Base-by-base conservation (phyloP, 2,113 vertebrate species). In the Carassius carassius region DNA sequence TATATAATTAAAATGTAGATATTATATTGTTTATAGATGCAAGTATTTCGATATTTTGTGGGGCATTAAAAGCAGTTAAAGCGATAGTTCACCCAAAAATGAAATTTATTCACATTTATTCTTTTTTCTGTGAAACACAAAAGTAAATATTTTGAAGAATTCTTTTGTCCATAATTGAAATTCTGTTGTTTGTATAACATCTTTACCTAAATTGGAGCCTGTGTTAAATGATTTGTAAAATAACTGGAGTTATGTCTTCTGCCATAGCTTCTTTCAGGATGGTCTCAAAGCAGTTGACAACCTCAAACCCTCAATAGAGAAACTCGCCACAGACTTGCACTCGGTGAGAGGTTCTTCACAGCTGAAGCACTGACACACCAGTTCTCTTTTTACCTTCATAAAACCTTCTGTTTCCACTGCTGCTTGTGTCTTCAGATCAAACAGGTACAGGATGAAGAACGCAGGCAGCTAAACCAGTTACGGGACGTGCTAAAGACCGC, bases 241-340 rank as follows among this genome's bases (percentile, higher is more conserved):
- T 17, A 54, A 54, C 77, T 79, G n/a, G 25, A n/a, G 16, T 58
- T 4, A 47, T 3, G 1, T 67, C 85, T 69, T 37, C 84, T 35
- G 65, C 84, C 80, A 0, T 89, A 99, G 98, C 94, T 99, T 99
- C 92, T 99, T 99, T 91, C 98, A 99, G 92, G 98, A 99, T 41
- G 98, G 98, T 0, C 91, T 99, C 87, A 99, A 99, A 94, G 98
- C 98, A 0, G 98, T 99, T 78, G 98, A 99, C 93, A 98, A 95
- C 92, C 95, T 99, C 69, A 99, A 98, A 69, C 97, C 98, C 81
- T 99, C 97, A 67, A 99, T 99, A 41, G 98, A 99, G 88, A 99
- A 94, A 1, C 95, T 99, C 25, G 97, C 98, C 0, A 98, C 97
- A 32, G 98, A 99, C 90, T 94, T 99, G 86, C 98, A 99, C 92